Conservation (phyloP, 2,113 vertebrate species). For the Gymnarchus niloticus region DNA sequence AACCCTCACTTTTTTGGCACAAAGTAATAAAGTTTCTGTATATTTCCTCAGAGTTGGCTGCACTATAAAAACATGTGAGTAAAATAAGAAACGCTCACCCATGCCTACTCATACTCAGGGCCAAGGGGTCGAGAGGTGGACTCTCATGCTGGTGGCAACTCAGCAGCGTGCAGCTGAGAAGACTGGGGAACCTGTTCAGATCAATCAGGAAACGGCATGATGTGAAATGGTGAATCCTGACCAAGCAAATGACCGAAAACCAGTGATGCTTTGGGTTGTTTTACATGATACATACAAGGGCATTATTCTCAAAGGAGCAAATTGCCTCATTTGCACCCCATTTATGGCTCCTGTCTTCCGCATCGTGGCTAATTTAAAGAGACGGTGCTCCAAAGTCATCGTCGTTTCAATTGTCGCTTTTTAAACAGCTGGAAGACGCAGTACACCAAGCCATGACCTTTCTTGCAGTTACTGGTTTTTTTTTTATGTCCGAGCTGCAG, state of each 20-base stretch:
- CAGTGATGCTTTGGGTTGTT: neutral
- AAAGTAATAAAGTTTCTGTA: slow-evolving; percentile 33
- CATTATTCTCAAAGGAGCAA: slow-evolving; percentile 44
- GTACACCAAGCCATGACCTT: neutral
- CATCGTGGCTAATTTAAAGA: slow-evolving; percentile 16
- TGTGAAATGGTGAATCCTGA: no score
- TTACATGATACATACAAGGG: neutral
- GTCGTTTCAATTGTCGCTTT: slow-evolving; percentile 48
- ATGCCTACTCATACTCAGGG: slow-evolving; percentile 22
- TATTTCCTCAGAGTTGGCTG: slow-evolving; percentile 30
- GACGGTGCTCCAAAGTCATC: neutral
- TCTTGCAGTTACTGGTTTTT: neutral
- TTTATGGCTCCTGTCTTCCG: slow-evolving; percentile 46
- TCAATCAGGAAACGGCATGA: neutral
- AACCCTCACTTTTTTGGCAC: slow-evolving; percentile 37
- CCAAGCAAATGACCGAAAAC: neutral
- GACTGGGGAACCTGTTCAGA: no score
- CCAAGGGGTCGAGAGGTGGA: no score
- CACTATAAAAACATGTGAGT: neutral
- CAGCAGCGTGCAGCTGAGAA: no score
- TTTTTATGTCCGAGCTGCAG: neutral
- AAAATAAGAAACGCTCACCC: neutral
- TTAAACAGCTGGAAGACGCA: slow-evolving; percentile 14
- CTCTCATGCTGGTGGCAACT: no score
- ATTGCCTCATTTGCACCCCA: slow-evolving; percentile 49